These are phyloP conservation scores for Drosophila chauvacae DNA, from an alignment of 1,140 invertebrate genomes.

Conservation along the genomic window DNA sequence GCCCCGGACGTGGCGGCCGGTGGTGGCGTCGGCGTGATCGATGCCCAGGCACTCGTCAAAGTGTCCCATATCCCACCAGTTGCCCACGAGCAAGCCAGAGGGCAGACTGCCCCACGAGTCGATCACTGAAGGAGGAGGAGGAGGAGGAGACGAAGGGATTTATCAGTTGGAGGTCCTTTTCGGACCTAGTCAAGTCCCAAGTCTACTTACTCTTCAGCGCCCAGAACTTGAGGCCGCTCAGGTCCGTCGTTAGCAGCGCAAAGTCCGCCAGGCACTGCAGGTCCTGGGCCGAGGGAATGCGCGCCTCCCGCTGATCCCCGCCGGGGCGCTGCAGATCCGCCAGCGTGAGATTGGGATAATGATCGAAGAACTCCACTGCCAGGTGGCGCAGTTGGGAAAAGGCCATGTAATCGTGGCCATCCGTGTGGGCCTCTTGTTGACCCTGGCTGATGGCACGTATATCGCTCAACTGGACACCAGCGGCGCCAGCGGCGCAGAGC, in stretches of 20 bases:
- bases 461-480: neutral
- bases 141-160: too few species aligned
- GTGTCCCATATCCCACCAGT: slow-evolving; percentile 45
- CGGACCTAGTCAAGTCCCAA: accelerated
- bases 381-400: slow-evolving; percentile 9
- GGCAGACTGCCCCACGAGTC: slow-evolving; percentile 61
- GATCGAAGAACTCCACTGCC: slow-evolving; percentile 38
- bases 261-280: slow-evolving; percentile 34
- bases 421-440: too few species aligned
- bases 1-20: slow-evolving; percentile 15
- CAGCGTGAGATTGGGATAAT: slow-evolving; percentile 32
- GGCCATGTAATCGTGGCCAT: neutral
- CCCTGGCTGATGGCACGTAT: neutral
- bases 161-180: too few species aligned
- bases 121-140: slow-evolving; percentile 31
- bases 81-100: slow-evolving; percentile 45
- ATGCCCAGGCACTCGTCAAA: slow-evolving; percentile 58
- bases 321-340: slow-evolving; percentile 1
- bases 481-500: neutral
- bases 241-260: slow-evolving; percentile 7
- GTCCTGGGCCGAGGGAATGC: slow-evolving; percentile 17
- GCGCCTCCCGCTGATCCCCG: neutral
- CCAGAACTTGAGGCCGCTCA: slow-evolving; percentile 17
- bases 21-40: slow-evolving; percentile 6
- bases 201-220: slow-evolving; percentile 33